phyloP scores from a whole-genome alignment of 2,888 invertebrate species.

The Protula sp. region DNA sequence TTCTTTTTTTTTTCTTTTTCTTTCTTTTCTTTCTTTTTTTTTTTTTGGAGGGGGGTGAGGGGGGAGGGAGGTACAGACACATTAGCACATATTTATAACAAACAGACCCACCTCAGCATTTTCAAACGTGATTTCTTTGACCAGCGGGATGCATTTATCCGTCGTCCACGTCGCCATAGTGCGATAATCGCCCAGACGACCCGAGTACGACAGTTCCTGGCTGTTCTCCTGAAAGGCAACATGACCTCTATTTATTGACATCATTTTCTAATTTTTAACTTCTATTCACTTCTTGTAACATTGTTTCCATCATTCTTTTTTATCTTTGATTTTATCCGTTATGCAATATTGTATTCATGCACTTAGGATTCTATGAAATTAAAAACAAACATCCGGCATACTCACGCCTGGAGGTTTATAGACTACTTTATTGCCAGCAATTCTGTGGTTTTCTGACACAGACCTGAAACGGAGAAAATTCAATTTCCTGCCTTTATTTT shows the following conservation, averaged over 20 bases:
- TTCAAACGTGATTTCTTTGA: constrained; percentile 98
- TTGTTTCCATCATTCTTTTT: no score
- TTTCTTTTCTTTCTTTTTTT: no score
- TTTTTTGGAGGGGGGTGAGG: no score
- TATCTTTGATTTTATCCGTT: no score
- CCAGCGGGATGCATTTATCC: constrained; percentile 91
- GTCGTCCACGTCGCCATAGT: constrained; percentile 80
- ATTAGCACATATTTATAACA: no score
- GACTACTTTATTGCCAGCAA: constrained; percentile 34
- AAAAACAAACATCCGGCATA: no score
- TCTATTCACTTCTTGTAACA: no score
- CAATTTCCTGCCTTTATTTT: no score
- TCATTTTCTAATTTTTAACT: not conserved
- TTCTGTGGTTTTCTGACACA: constrained; percentile 33
- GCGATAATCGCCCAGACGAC: constrained; percentile 58
- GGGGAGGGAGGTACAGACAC: no score
- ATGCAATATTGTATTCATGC: no score
- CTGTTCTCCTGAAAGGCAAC: constrained; percentile 29
- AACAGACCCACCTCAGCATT: constrained; percentile 93
- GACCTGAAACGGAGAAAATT: constrained; percentile 36
- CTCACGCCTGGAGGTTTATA: constrained; percentile 42
- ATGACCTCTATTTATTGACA: constrained; percentile 2
- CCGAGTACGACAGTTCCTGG: constrained; percentile 34
- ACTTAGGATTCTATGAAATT: no score
- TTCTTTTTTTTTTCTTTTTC: no score